A percentile compares a stretch with the other conserved stretches of the same genome.
phyloP scores from a whole-genome alignment of 2,888 invertebrate genomes.

The Lampropteryx suffumata region DNA sequence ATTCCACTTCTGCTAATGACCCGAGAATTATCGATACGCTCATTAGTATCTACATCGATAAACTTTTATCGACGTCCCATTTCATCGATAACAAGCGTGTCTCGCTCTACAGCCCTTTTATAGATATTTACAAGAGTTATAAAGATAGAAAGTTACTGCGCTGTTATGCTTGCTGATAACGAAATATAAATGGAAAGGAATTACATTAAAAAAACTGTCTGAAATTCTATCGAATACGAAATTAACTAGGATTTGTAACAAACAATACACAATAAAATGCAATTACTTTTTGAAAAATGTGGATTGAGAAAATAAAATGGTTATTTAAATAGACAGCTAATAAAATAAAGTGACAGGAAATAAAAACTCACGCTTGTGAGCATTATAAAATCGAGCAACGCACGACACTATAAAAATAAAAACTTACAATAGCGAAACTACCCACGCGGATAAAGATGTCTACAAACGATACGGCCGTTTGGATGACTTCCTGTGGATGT shows the following conservation, averaged over 20 bases:
- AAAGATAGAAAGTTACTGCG: constrained; percentile 26
- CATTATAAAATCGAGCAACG: constrained; percentile 22
- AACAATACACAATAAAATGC: no score
- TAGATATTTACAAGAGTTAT: constrained; percentile 37
- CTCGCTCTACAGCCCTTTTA: constrained; percentile 31
- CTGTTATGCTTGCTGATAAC: neutral
- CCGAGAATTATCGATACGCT: constrained; percentile 16
- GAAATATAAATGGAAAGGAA: neutral
- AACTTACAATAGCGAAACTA: constrained; percentile 24
- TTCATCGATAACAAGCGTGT: constrained; percentile 35
- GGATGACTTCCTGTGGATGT: no score
- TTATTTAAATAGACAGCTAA: constrained; percentile 14
- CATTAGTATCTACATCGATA: constrained; percentile 24
- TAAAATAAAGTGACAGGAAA: constrained; percentile 22
- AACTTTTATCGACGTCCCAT: constrained; percentile 20
- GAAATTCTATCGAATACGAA: no score
- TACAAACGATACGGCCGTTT: neutral
- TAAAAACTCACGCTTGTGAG: constrained; percentile 17
- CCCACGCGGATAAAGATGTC: constrained; percentile 23
- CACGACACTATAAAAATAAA: constrained; percentile 24
- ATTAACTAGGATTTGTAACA: no score
- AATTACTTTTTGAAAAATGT: no score
- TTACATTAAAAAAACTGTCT: no score
- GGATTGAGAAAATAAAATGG: constrained; percentile 5
- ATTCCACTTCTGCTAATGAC: constrained; percentile 5